Evolutionary conservation across 2,888 invertebrate species (phyloP).

Genomic region (Erebia epiphron): DNA sequence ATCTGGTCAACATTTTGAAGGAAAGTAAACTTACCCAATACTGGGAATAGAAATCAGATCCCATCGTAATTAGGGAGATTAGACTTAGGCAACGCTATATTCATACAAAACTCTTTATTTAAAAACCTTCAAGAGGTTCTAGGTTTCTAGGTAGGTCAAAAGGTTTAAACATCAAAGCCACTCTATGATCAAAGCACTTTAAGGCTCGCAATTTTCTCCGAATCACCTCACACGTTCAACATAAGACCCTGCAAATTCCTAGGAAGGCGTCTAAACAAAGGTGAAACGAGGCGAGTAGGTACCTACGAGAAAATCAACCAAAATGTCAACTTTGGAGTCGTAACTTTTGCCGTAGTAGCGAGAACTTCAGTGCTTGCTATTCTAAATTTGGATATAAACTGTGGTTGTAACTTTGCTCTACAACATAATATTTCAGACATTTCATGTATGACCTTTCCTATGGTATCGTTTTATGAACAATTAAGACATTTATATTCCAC

Average conservation of each 20-base stretch:
- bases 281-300: slow-evolving; percentile 18
- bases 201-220: neutral
- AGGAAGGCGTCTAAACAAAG: slow-evolving; percentile 25
- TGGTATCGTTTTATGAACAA: no score
- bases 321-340: slow-evolving; percentile 33
- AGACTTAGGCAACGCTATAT: no score
- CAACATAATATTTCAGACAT: neutral
- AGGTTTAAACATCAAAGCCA: neutral
- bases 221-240: slow-evolving; percentile 6
- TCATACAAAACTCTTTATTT: no score
- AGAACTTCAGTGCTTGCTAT: slow-evolving; percentile 34
- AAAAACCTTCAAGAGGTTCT: no score
- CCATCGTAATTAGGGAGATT: no score
- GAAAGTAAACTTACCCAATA: neutral
- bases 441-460: neutral
- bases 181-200: no score
- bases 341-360: slow-evolving; percentile 37
- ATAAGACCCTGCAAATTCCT: slow-evolving; percentile 8
- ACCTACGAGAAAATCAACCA: slow-evolving; percentile 32
- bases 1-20: no score
- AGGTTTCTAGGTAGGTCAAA: no score
- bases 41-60: no score
- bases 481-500: no score
- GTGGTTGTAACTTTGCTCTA: slow-evolving; percentile 30
- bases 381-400: slow-evolving; percentile 35